Conservation (phyloP, 2,113 vertebrate species). For the Capreolus pygargus region DNA sequence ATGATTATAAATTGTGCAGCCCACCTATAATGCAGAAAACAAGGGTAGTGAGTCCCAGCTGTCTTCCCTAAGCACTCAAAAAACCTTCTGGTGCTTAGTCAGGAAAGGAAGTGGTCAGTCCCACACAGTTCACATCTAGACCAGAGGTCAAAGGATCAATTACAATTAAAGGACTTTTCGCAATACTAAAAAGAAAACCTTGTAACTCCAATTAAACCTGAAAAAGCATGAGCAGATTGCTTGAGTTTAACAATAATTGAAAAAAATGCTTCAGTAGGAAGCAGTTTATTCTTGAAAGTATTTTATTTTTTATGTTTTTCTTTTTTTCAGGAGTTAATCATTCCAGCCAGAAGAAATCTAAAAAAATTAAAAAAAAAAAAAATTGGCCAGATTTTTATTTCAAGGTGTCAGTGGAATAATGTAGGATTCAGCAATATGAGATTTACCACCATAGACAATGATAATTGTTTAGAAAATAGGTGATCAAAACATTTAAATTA, state of each 20-base stretch:
- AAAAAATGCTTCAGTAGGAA: background rate
- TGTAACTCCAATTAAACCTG: background rate
- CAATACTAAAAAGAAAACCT: background rate
- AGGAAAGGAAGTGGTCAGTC: background rate
- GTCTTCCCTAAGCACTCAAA: background rate
- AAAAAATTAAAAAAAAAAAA: background rate
- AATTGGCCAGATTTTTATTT: background rate
- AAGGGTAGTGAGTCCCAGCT: background rate
- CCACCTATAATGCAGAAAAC: background rate
- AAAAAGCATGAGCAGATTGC: background rate
- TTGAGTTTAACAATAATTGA: background rate
- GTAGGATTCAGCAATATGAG: background rate
- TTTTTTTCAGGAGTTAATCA: background rate
- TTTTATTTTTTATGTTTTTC: background rate
- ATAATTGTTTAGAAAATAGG: background rate
- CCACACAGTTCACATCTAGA: background rate
- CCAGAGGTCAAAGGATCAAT: background rate
- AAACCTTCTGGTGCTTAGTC: background rate
- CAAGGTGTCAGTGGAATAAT: accelerated
- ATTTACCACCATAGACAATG: background rate
- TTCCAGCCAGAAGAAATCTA: background rate
- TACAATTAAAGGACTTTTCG: background rate
- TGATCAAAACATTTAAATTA: background rate
- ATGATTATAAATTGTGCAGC: background rate
- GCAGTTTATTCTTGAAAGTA: background rate